These are phyloP conservation scores for Solenopsis invicta DNA, from an alignment of 1,140 invertebrate species.

Conservation along the genomic window DNA sequence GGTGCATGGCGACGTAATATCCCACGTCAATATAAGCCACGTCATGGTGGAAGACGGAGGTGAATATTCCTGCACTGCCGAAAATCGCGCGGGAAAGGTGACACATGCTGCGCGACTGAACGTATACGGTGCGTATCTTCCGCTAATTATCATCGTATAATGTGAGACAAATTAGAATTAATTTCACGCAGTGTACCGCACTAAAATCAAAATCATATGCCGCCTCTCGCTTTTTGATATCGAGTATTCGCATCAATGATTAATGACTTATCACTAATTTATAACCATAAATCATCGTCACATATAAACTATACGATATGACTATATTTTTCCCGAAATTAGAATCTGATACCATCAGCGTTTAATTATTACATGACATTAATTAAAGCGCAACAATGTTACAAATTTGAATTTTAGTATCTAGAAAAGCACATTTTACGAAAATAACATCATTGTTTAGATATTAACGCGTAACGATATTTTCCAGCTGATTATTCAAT, in stretches of 20 bases:
- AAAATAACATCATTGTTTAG: slow-evolving; percentile 8
- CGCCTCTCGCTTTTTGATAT: slow-evolving; percentile 5
- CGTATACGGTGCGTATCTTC: slow-evolving; percentile 91
- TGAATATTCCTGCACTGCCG: slow-evolving; percentile 93
- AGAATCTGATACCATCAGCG: background rate
- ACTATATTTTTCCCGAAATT: slow-evolving; percentile 1
- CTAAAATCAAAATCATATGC: background rate
- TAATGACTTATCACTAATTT: slow-evolving; percentile 24
- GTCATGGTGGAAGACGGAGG: slow-evolving; percentile 95
- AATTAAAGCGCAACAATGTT: background rate
- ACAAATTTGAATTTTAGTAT: background rate
- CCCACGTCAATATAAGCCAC: slow-evolving; percentile 95
- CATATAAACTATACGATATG: background rate
- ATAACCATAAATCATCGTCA: background rate
- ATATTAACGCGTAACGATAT: background rate
- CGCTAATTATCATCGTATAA: slow-evolving; percentile 53
- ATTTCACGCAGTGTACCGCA: background rate
- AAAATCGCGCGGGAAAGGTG: slow-evolving; percentile 92
- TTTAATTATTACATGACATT: slow-evolving; percentile 25
- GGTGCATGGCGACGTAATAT: slow-evolving; percentile 94
- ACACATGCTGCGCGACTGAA: slow-evolving; percentile 93
- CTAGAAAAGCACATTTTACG: background rate
- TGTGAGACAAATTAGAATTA: slow-evolving; percentile 40
- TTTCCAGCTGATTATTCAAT: background rate
- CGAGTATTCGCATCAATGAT: slow-evolving; percentile 24